Evolutionary conservation across 2,888 invertebrate species (phyloP), one percentile per base, ranked within the genome.

Genomic region (Diarsia rubi): DNA sequence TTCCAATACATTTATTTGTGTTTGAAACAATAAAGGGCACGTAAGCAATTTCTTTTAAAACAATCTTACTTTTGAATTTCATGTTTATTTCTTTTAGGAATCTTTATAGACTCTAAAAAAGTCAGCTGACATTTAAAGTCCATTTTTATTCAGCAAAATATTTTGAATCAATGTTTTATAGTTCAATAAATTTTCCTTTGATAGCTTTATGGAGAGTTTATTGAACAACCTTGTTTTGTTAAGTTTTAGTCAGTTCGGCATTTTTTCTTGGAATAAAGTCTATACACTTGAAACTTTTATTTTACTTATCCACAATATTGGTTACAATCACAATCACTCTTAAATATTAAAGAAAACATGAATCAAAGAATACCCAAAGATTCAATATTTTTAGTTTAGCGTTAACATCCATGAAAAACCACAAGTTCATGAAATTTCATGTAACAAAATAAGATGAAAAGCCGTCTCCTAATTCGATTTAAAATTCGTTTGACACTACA

Each of bases 111-210:
- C 45, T 81, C 63, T 44, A 59, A 62, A 59, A 64, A 54, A 75
- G 74, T 57, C 14, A 21, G n/a, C 73, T 62, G 80, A 16, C 27
- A 37, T 54, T 73, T 37, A 21, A 54, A 80, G 31, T 19, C 42
- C 3, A 24, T 63, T 73, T 73, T 57, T 31, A 63, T 54, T 47
- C 27, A 47, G n/a, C 8, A 27, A 77, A 54, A 75, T 59, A 49
- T 49, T 75, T 75, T 31, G 49, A 64, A 64, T 64, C 75, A n/a
- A n/a, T 6, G 81, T 77, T 81, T 81, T 81, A 74, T 57, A 4
- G 63, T 49, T 44, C 44, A 57, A 75, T 77, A 75, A 57, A 49
- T 63, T 49, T 57, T 14, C 3, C n/a, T 49, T 81, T 57, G 54
- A 76, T 57, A 49, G 21, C 49, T 74, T 49, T 59, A 21, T 37